Conservation (phyloP, 2,113 vertebrate species). For the Pampusana beccarii region DNA sequence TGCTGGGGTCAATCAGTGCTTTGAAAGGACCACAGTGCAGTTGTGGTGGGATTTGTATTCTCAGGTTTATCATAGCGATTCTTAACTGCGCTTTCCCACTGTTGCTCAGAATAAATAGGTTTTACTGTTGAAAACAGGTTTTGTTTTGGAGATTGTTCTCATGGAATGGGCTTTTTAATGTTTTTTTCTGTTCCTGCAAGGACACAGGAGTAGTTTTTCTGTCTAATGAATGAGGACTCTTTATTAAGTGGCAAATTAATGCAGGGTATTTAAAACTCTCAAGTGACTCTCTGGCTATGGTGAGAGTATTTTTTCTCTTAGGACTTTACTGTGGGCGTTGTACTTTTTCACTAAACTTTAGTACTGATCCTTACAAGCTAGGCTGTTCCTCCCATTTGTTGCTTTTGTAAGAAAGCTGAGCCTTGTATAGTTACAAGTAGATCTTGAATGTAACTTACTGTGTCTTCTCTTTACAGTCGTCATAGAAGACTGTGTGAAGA, state of each 20-base stretch:
- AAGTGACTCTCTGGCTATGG: neutral
- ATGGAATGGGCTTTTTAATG: neutral
- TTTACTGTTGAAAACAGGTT: neutral
- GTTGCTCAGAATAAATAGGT: neutral
- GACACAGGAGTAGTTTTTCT: neutral
- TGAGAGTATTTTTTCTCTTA: neutral
- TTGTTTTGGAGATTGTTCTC: neutral
- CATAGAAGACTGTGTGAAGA: neutral
- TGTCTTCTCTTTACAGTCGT: neutral
- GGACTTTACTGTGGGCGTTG: neutral
- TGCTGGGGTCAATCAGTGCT: neutral
- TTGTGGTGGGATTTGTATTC: neutral
- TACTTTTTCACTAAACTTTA: neutral
- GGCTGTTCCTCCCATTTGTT: neutral
- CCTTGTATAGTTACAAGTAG: neutral
- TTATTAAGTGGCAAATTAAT: slow-evolving; percentile 38
- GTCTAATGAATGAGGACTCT: slow-evolving; percentile 8
- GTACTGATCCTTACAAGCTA: neutral
- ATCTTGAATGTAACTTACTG: neutral
- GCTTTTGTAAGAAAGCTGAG: slow-evolving; percentile 10
- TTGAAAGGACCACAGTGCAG: neutral
- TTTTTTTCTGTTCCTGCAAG: slow-evolving; percentile 6
- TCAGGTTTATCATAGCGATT: neutral
- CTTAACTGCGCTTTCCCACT: neutral
- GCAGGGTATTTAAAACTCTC: slow-evolving; percentile 30